Evolutionary conservation across 2,797 vertebrate genomes (phyloP), one percentile per base, ranked within the genome.

Genomic region (Peromyscus attwateri): DNA sequence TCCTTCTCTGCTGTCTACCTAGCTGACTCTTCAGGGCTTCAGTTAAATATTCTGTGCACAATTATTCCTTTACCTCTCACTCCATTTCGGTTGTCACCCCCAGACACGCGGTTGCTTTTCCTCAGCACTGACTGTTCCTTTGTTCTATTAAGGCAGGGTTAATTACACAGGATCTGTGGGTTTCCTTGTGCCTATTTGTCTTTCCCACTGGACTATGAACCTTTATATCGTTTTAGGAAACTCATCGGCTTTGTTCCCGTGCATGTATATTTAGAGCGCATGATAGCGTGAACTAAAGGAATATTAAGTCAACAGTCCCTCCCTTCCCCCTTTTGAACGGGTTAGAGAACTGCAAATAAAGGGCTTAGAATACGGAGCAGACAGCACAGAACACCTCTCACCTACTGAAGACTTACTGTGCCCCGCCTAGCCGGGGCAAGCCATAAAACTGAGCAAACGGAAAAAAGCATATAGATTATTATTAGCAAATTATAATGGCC

Each of bases 261-360:
- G 3, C 25, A 52, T 27, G n/a, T 73, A 46, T 34, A 89, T 34
- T 1, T 70, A 95, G 80, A 89, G 70, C 62, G 88, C 0, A 84
- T 10, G 34, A 14, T 0, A 90, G 76, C 43, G 46, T 9, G 91
- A 81, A 92, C 31, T 52, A 97, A 96, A 62, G 40, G 14, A 71
- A 5, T 12, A 79, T 34, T 80, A 66, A 89, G 31, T 73, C 87
- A 94, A 91, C 49, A 85, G 71, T 7, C 46, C 40, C 7, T 57
- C 70, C 55, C 49, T 13, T 71, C 73, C 43, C 37, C 23, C 16
- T 79, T 62, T 40, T 80, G 79, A 80, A 70, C 16, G 75, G 64
- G 55, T 89, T 57, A 94, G 17, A 40, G 29, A 91, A 71, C 55
- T 62, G 29, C 52, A 89, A 87, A 93, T 62, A 81, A 91, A 25